Evolutionary conservation across 2,797 vertebrate genomes (phyloP).

Genomic region (Corythornis leucogaster): DNA sequence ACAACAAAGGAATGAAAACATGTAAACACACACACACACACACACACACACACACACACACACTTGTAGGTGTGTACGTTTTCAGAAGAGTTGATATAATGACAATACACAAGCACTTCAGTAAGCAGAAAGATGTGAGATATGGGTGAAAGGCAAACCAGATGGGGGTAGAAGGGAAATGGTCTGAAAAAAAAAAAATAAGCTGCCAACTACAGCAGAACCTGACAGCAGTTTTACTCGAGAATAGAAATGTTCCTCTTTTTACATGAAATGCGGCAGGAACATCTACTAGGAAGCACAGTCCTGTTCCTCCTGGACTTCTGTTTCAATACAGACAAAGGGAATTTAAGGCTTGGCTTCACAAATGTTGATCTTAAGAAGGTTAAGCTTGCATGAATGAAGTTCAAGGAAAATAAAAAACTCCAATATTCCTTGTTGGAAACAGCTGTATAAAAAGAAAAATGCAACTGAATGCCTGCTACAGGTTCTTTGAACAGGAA

Average conservation of each 20-base stretch:
- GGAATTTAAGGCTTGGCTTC: background rate
- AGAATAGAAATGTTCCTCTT: background rate
- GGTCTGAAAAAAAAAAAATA: background rate
- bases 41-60: background rate
- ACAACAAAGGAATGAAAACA: conserved; percentile 1
- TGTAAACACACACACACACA: background rate
- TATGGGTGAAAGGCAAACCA: background rate
- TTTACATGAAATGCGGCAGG: background rate
- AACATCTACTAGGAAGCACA: background rate
- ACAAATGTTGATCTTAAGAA: background rate
- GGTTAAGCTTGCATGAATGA: background rate
- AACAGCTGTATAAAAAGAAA: background rate
- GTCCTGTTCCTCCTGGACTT: background rate
- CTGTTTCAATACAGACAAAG: background rate
- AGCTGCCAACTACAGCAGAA: background rate
- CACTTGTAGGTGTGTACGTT: background rate
- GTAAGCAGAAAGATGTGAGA: background rate
- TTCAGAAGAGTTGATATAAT: background rate
- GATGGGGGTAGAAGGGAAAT: background rate
- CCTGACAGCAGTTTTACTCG: background rate
- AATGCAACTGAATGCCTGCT: background rate
- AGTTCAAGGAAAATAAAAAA: background rate
- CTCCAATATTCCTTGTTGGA: background rate
- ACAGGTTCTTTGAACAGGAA: background rate
- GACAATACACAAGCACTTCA: background rate